These are phyloP conservation scores for Lepilemur septentrionalis DNA, from an alignment of 2,797 vertebrate species.

Conservation along the genomic window DNA sequence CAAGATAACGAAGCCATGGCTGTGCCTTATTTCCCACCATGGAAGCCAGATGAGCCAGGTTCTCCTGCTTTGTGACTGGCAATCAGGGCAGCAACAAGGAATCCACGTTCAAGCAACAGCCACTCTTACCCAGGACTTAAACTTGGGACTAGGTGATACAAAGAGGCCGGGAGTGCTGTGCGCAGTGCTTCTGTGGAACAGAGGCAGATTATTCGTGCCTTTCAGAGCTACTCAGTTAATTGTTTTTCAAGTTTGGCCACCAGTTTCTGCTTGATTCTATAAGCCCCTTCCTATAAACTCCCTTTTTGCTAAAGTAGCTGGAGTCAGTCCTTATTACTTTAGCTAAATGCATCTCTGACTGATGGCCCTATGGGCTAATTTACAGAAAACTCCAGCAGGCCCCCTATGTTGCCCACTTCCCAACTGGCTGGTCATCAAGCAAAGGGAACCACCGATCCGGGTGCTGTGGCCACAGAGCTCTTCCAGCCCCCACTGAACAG, in stretches of 20 bases:
- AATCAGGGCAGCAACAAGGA: neutral
- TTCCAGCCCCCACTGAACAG: neutral
- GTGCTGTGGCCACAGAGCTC: neutral
- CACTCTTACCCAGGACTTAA: neutral
- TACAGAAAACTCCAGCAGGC: neutral
- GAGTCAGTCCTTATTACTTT: neutral
- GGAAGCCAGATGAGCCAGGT: neutral
- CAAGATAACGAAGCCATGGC: neutral
- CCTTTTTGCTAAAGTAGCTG: neutral
- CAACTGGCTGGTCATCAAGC: neutral
- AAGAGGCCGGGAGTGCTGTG: too few relatives aligned
- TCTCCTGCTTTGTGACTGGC: neutral
- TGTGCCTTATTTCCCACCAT: neutral
- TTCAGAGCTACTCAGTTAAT: neutral
- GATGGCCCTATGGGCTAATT: neutral
- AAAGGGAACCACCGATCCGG: neutral
- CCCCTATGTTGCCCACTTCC: neutral
- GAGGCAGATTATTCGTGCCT: neutral
- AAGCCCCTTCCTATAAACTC: neutral
- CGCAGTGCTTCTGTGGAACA: rapidly evolving
- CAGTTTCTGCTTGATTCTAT: neutral
- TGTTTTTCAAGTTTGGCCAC: neutral
- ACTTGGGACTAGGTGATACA: neutral
- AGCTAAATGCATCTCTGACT: neutral
- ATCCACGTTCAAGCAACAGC: neutral